A percentile compares a stretch with the other conserved stretches of the same genome.
Evolutionary conservation across 23 tunicate species (phyloP).

Genomic region (Oikopleura dioica): DNA sequence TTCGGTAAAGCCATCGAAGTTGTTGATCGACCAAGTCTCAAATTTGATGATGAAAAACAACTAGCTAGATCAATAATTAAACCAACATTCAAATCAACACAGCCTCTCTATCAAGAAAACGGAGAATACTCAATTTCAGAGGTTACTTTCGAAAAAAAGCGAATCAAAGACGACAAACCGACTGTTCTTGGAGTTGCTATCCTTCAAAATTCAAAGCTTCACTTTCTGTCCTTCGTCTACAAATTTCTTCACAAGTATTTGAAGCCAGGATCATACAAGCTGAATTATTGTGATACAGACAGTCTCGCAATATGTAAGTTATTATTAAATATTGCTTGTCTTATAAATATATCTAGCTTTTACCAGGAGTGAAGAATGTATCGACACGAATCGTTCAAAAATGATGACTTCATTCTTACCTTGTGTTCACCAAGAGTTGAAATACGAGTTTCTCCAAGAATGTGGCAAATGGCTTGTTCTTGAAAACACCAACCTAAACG

Average conservation of each 20-base stretch:
- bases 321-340: no score
- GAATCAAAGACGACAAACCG: background rate
- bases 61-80: no score
- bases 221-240: background rate
- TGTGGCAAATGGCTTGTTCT: background rate
- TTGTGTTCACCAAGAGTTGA: background rate
- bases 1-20: no score
- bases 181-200: background rate
- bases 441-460: background rate
- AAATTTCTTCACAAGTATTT: background rate
- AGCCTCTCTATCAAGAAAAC: background rate
- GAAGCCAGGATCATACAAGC: background rate
- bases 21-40: no score
- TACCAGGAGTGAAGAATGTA: background rate
- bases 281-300: background rate
- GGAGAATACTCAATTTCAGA: background rate
- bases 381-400: no score
- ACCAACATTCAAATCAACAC: background rate
- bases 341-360: no score
- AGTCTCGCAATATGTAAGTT: background rate
- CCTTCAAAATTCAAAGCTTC: background rate
- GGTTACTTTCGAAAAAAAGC: background rate
- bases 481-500: background rate
- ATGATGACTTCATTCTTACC: background rate
- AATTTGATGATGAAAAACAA: no score